Evolutionary conservation across 2,113 vertebrate species (phyloP).

Genomic region (Aix galericulata): DNA sequence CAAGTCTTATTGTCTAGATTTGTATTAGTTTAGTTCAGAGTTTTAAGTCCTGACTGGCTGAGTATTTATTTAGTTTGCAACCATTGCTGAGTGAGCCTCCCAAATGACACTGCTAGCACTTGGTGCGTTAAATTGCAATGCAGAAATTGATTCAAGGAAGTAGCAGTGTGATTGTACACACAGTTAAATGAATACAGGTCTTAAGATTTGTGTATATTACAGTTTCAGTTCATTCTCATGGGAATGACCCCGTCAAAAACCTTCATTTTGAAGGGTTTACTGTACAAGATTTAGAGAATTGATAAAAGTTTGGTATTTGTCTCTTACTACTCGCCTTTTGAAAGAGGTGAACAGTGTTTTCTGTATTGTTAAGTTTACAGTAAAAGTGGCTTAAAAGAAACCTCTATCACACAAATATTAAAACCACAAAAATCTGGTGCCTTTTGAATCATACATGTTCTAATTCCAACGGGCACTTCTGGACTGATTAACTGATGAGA

Average conservation of each 20-base stretch:
- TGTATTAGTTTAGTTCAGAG: not conserved
- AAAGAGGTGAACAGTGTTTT: not conserved
- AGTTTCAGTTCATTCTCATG: not conserved
- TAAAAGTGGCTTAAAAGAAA: not conserved
- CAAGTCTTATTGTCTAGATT: not conserved
- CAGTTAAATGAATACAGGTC: not conserved
- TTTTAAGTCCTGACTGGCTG: not conserved
- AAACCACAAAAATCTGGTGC: not conserved
- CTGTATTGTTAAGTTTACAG: not conserved
- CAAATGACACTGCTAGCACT: too few relatives aligned
- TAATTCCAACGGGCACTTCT: not conserved
- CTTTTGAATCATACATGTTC: not conserved
- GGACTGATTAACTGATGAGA: too few relatives aligned
- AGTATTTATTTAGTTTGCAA: not conserved
- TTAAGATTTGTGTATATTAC: not conserved
- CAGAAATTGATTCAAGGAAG: not conserved
- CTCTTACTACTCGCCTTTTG: not conserved
- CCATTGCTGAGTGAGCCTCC: not conserved
- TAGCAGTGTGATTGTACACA: not conserved
- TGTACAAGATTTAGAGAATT: not conserved
- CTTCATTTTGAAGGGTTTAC: not conserved
- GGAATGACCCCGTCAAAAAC: not conserved
- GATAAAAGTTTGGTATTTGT: not conserved
- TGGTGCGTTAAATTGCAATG: not conserved
- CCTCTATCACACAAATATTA: not conserved